Base-by-base conservation (phyloP, 92 coral and sea anemone genomes). In the Desmophyllum pertusum region DNA sequence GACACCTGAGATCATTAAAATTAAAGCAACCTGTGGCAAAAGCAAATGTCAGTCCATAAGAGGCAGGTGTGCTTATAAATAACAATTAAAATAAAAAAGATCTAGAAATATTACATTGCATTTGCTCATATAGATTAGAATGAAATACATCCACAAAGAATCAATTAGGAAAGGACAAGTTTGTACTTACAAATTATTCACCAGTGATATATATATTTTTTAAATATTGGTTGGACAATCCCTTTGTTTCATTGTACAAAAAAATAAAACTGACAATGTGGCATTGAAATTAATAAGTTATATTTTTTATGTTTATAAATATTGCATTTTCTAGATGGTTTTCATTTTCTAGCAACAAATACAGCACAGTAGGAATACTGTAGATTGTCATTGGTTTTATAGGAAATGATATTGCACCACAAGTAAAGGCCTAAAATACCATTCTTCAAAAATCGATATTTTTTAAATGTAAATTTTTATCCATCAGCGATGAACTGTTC, bases 331-430 rank as follows among this genome's bases (percentile, higher is more conserved):
- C 52, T 38, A 10, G 38, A 35, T 51, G 70, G 8, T 3, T 37
- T 77, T 77, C 81, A 59, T 39, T 59, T 77, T 77, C 53, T 25
- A 19, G 13, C 52, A 59, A 29, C 38, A 77, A 39, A 15, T 25
- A 31, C 78, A 21, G 30, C 18, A 6, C 17, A 14, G 50, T 40
- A 59, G n/a, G 52, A 57, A 38, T 39, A 29, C 13, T 27, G 61
- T 77, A 77, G n/a, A n/a, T 53, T 75, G 79, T 29, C 43, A n/a
- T 10, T 8, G 29, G n/a, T 33, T 36, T 62, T 27, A 31, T 59
- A 38, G 45, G 37, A 57, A 57, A 37, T 25, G 25, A 77, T 77
- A 77, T 61, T 77, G 70, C 36, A 27, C n/a, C 7, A 31, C 37
- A 38, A 75, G 25, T 73, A 30, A 23, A 21, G 27, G 21, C n/a